Evolutionary conservation across 1,140 invertebrate genomes (phyloP).

Genomic region (Andricus grossulariae): DNA sequence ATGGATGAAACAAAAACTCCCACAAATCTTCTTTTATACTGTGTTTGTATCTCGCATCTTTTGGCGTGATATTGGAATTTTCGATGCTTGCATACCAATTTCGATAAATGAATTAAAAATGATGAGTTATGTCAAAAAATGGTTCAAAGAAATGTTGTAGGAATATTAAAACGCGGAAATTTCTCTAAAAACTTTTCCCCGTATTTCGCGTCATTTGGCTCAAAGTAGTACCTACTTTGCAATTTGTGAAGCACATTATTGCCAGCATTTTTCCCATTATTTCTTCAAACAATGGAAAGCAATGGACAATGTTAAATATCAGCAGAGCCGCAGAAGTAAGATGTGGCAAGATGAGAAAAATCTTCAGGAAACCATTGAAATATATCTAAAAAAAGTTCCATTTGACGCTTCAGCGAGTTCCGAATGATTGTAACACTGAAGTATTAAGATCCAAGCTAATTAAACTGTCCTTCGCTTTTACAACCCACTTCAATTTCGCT

Average conservation of each 20-base stretch:
- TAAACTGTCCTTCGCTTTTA: constrained; percentile 37
- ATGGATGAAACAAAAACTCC: too few species aligned
- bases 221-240: not conserved
- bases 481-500: constrained; percentile 33
- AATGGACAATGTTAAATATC: constrained; percentile 16
- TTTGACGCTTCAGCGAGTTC: constrained; percentile 33
- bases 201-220: too few species aligned
- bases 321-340: not conserved
- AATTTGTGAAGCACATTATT: not conserved
- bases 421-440: constrained; percentile 35
- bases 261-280: not conserved
- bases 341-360: not conserved
- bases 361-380: constrained; percentile 31
- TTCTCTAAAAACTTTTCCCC: too few species aligned
- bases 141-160: too few species aligned
- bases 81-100: too few species aligned
- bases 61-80: too few species aligned
- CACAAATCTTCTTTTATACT: too few species aligned
- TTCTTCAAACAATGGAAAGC: constrained; percentile 10
- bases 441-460: constrained; percentile 34
- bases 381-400: constrained; percentile 28
- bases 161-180: too few species aligned
- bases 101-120: too few species aligned
- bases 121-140: too few species aligned
- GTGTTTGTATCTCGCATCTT: too few species aligned